Base-by-base conservation (phyloP, 2,113 vertebrate species). In the Corynorhinus townsendii region DNA sequence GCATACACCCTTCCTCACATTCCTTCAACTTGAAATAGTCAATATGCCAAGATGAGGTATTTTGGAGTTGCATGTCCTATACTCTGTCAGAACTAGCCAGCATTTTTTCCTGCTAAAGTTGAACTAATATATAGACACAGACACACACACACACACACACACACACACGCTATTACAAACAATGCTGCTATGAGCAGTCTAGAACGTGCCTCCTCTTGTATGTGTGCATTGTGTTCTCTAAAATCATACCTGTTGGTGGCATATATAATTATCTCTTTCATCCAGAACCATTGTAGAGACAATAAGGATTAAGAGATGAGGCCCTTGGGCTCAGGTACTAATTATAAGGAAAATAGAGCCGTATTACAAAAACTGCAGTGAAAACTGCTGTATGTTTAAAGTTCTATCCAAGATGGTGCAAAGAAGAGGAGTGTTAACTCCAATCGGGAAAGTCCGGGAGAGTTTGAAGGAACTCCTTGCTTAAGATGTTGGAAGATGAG, bases 381-480 rank as follows among this genome's bases (percentile, higher is more conserved):
- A 87, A 91, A 59, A 26, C 4, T 33, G 20, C 2, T 91, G 24
- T 73, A 20, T 45, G 72, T 73, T 79, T 71, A 16, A 84, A 72
- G 54, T 85, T 92, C 54, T 86, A 16, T 69, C 43, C 11, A 49
- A 87, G 30, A 33, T 59, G 20, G 20, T 45, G 1, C 35, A 54
- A 76, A 76, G 30, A 66, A 81, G 75, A 93, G n/a, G 92, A 94
- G 17, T 40, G 33, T 90, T 85, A 38, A 73, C 91, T 83, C 73
- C 30, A 79, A 43, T 69, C 56, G 62, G 79, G 52, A 89, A 90
- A 68, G 4, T 73, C 24, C 72, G 11, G 4, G 66, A 93, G 87
- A 56, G 17, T 26, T 71, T 89, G 40, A 89, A 84, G 71, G 52
- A 76, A 38, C 7, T 28, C 43, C 66, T 86, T 95, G 47, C 6